phyloP scores from a whole-genome alignment of 2,888 invertebrate genomes.

The Tachina fera region DNA sequence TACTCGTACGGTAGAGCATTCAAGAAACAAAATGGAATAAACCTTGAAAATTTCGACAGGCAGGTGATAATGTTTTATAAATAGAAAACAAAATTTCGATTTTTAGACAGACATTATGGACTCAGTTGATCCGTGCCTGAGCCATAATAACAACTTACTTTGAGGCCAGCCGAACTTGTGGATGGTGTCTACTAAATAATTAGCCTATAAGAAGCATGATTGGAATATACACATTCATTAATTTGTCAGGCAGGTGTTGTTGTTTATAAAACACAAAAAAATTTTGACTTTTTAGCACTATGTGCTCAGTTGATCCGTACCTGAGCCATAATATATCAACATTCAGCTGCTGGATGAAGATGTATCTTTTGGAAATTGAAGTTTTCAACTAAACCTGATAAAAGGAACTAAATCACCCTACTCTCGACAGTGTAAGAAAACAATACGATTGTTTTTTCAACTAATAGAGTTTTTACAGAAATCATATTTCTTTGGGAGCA shows the following conservation, averaged over 20 bases:
- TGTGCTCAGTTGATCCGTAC: slow-evolving; percentile 73
- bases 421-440: slow-evolving; percentile 57
- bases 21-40: neutral
- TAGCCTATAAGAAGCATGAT: neutral
- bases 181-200: neutral
- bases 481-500: neutral
- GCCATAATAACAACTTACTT: slow-evolving; percentile 45
- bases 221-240: neutral
- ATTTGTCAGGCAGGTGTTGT: slow-evolving; percentile 28
- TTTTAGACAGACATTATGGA: slow-evolving; percentile 72
- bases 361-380: neutral
- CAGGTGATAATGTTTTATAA: slow-evolving; percentile 11
- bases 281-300: slow-evolving; percentile 72
- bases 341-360: neutral
- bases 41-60: neutral
- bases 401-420: neutral
- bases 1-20: no score
- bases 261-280: slow-evolving; percentile 2
- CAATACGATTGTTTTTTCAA: slow-evolving; percentile 64
- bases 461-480: slow-evolving; percentile 56
- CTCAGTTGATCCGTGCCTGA: slow-evolving; percentile 73
- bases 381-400: neutral
- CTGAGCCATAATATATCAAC: slow-evolving; percentile 65
- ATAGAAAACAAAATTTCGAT: slow-evolving; percentile 28
- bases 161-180: neutral